Evolutionary conservation across 2,797 vertebrate species (phyloP).

Genomic region (Arremon aurantiirostris): DNA sequence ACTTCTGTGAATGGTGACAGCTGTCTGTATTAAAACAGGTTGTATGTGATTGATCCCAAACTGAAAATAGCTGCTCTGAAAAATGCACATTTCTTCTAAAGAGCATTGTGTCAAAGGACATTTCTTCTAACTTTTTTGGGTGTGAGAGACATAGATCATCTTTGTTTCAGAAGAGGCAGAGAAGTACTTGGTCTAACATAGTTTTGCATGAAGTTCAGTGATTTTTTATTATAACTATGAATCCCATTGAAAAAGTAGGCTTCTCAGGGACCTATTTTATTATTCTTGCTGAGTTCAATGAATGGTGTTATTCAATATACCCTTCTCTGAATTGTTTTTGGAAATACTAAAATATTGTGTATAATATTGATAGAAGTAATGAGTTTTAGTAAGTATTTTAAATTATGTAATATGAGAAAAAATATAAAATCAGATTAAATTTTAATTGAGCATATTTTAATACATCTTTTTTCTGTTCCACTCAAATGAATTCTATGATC

Average conservation of each 20-base stretch:
- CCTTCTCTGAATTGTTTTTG: background rate
- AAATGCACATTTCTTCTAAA: background rate
- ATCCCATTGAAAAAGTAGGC: background rate
- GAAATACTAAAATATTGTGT: background rate
- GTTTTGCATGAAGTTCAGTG: background rate
- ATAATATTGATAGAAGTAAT: background rate
- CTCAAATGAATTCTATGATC: background rate
- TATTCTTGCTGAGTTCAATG: background rate
- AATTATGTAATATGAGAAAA: background rate
- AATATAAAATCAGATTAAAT: background rate
- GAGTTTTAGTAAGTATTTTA: background rate
- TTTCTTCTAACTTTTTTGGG: background rate
- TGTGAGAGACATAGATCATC: background rate
- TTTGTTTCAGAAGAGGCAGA: background rate
- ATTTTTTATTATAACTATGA: background rate
- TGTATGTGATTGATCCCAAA: slow-evolving; percentile 6
- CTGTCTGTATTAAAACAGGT: slow-evolving; percentile 23
- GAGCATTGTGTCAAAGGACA: slow-evolving; percentile 8
- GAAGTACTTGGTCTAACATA: background rate
- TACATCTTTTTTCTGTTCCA: background rate
- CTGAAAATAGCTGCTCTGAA: slow-evolving; percentile 38
- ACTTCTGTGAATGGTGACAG: slow-evolving; percentile 17
- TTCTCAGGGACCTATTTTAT: background rate
- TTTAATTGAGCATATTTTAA: background rate
- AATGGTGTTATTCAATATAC: background rate